These are phyloP conservation scores for Cuculus canorus DNA, from an alignment of 2,797 vertebrate genomes.

Conservation along the genomic window DNA sequence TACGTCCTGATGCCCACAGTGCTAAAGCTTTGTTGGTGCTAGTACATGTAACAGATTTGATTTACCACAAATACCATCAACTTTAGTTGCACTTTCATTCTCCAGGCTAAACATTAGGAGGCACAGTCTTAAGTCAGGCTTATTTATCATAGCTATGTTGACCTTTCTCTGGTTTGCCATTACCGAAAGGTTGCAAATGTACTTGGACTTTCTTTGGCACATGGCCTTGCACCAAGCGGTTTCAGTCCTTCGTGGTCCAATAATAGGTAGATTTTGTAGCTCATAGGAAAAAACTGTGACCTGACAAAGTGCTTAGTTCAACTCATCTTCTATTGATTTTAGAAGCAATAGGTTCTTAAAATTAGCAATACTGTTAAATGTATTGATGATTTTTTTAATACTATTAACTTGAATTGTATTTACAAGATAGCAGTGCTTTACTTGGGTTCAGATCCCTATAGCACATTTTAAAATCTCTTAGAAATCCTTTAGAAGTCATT, in stretches of 20 bases:
- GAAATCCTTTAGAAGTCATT: neutral
- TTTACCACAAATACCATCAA: neutral
- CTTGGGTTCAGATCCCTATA: neutral
- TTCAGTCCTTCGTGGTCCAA: neutral
- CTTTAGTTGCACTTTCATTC: neutral
- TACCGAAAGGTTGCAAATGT: neutral
- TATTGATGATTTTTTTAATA: neutral
- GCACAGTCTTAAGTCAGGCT: neutral
- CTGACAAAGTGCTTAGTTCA: neutral
- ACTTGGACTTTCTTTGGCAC: neutral
- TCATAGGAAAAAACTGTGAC: neutral
- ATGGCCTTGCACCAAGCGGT: neutral
- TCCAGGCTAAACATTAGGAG: neutral
- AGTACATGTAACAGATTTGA: neutral
- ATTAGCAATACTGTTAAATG: neutral
- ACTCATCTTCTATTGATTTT: neutral
- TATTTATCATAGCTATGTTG: neutral
- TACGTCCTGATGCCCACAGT: neutral
- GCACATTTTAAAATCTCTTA: neutral
- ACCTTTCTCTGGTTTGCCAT: neutral
- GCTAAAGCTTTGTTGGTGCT: neutral
- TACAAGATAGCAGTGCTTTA: neutral
- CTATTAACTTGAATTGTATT: neutral
- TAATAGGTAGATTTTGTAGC: neutral
- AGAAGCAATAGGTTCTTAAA: neutral